phyloP scores from a whole-genome alignment of 2,888 invertebrate genomes.

The Drosophila lutescens region DNA sequence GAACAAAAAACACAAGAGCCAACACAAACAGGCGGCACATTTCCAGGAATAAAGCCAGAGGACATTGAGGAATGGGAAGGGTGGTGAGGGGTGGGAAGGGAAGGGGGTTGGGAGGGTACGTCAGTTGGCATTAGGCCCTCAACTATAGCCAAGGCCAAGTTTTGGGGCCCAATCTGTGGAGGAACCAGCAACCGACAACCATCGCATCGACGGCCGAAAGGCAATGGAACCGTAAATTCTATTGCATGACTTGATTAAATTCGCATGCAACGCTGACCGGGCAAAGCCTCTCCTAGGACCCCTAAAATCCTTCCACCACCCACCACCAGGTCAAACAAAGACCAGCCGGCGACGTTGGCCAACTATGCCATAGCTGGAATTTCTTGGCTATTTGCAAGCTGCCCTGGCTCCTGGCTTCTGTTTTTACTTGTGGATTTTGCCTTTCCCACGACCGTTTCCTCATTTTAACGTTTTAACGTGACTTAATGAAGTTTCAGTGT shows the following conservation, averaged over 20 bases:
- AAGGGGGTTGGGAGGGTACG: background rate
- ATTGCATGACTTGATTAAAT: conserved; percentile 83
- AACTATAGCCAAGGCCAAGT: conserved; percentile 31
- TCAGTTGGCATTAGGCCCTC: conserved; percentile 18
- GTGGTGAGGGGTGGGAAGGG: background rate
- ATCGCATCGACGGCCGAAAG: conserved; percentile 10
- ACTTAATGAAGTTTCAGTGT: conserved; percentile 78
- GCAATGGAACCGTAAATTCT: conserved; percentile 81
- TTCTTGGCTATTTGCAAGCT: conserved; percentile 43
- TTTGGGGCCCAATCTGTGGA: conserved; percentile 41
- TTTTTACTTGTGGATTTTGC: conserved; percentile 3
- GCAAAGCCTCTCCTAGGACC: background rate
- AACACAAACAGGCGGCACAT: conserved; percentile 23
- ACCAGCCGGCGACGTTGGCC: conserved; percentile 28
- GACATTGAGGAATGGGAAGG: background rate
- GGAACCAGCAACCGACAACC: background rate
- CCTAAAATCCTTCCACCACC: background rate
- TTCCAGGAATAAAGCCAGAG: conserved; percentile 24
- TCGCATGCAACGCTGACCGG: conserved; percentile 71
- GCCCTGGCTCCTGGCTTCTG: conserved; percentile 28
- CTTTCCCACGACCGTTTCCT: conserved; percentile 36
- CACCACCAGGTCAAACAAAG: conserved; percentile 48
- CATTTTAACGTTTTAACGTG: conserved; percentile 71
- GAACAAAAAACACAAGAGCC: conserved; percentile 38
- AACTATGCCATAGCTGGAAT: conserved; percentile 45